Base-by-base conservation (phyloP, 2,888 invertebrate species). In the Harmothoe impar region DNA sequence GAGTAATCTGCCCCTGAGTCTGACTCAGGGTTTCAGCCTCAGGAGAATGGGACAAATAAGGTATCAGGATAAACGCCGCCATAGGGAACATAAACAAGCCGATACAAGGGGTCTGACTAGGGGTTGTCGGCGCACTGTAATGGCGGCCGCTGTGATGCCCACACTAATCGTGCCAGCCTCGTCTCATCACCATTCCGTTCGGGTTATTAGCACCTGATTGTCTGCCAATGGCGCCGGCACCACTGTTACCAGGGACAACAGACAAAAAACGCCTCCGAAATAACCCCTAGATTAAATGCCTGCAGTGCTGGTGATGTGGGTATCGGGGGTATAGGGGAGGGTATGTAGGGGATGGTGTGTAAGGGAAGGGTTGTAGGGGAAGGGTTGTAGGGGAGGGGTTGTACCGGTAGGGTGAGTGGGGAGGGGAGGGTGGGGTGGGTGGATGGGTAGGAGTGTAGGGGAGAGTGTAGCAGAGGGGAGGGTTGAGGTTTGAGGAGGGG, bases 251-350 rank as follows among this genome's bases (percentile, higher is more conserved):
- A 23, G 62, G 72, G 72, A 72, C 72, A 72, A 72, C 72, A 72
- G 72, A 29, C 15, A 29, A 72, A 72, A 72, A 72, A 0, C 25
- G 72, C 72, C 72, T 20, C 20, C 62, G 62, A 72, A 72, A 72
- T 72, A 72, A 72, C 72, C 72, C 62, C 72, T 72, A 72, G 31
- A 72, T 72, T 72, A 29, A 72, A 72, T 72, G 72, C 72, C 72
- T 72, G 29, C 72, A 29, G 72, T 7, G 77, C 17, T 20, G 25
- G 81, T 1, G 33, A 17, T 0, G 81, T 7, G 81, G 33, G 81
- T 5, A n/a, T 7, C 10, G 43, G 43, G 43, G 43, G 43, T 43
- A 43, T 43, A 43, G 43, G 20, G 20, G 5, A 62, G 10, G 62
- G n/a, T n/a, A n/a, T n/a, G n/a, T n/a, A 17, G 81, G 35, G 33